A percentile compares a stretch with the other conserved stretches of the same genome.
Evolutionary conservation across 2,888 invertebrate species (phyloP).

Genomic region (Ectobius pallidus): DNA sequence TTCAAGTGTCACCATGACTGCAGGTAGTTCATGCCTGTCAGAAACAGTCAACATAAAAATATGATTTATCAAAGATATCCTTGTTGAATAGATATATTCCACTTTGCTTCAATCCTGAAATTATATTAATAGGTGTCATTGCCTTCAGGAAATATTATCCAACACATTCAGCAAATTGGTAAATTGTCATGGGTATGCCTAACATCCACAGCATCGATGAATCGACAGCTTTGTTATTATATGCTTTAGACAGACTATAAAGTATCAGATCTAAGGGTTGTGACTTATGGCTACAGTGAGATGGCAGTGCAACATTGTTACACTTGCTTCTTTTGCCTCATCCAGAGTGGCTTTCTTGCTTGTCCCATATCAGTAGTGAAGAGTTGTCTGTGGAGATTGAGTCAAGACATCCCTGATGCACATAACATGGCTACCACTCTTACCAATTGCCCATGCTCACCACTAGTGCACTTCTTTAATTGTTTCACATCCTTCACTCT

Average conservation of each 20-base stretch:
- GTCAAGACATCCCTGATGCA: conserved; percentile 47
- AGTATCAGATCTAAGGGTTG: conserved; percentile 24
- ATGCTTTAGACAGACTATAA: conserved; percentile 20
- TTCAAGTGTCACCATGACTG: background rate
- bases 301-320: conserved; percentile 39
- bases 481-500: conserved; percentile 44
- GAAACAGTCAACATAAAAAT: background rate
- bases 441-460: conserved; percentile 50
- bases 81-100: conserved; percentile 31
- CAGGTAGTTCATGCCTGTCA: background rate
- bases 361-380: conserved; percentile 3
- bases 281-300: conserved; percentile 46
- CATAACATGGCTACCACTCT: conserved; percentile 49
- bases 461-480: conserved; percentile 50
- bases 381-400: background rate
- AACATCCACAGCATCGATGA: conserved; percentile 45
- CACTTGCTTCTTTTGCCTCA: background rate
- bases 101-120: conserved; percentile 23
- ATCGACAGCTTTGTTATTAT: conserved; percentile 37
- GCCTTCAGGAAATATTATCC: conserved; percentile 41
- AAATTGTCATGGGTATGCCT: conserved; percentile 47
- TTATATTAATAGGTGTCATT: conserved; percentile 42
- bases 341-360: background rate
- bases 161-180: conserved; percentile 43
- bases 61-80: background rate